Evolutionary conservation across 2,113 vertebrate genomes (phyloP).

Genomic region (Thunnus maccoyii): DNA sequence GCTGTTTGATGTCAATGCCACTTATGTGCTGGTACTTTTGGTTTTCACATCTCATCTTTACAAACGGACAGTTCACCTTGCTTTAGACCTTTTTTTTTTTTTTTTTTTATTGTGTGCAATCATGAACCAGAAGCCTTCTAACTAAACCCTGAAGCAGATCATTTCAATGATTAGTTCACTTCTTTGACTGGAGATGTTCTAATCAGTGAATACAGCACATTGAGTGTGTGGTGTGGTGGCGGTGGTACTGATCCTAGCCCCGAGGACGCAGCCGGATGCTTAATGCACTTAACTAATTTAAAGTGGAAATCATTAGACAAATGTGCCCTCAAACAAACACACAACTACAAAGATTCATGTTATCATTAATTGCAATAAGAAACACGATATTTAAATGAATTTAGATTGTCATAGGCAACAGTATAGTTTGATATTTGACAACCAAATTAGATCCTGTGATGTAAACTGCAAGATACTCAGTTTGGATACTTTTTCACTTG

Average conservation of each 20-base stretch:
- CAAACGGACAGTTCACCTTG: neutral
- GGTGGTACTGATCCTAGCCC: constrained; percentile 31
- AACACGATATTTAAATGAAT: neutral
- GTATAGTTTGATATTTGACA: too few relatives aligned
- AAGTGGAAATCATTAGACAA: constrained; percentile 28
- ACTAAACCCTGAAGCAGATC: neutral
- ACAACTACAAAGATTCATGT: neutral
- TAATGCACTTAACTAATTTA: constrained; percentile 40
- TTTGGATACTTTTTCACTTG: neutral
- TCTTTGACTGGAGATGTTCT: neutral
- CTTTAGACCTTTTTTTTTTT: neutral
- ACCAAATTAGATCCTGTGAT: neutral
- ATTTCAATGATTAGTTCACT: neutral
- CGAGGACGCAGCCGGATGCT: constrained; percentile 30
- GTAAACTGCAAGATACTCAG: neutral
- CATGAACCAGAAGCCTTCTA: neutral
- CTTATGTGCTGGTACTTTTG: neutral
- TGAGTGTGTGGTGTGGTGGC: neutral
- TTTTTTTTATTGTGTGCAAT: neutral
- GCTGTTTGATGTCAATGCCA: neutral
- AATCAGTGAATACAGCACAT: constrained; percentile 3
- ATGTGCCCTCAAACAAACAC: constrained; percentile 23
- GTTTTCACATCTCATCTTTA: neutral
- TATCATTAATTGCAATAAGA: neutral
- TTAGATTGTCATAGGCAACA: neutral